Conservation (phyloP, 2,113 vertebrate species). For the Pampusana beccarii region DNA sequence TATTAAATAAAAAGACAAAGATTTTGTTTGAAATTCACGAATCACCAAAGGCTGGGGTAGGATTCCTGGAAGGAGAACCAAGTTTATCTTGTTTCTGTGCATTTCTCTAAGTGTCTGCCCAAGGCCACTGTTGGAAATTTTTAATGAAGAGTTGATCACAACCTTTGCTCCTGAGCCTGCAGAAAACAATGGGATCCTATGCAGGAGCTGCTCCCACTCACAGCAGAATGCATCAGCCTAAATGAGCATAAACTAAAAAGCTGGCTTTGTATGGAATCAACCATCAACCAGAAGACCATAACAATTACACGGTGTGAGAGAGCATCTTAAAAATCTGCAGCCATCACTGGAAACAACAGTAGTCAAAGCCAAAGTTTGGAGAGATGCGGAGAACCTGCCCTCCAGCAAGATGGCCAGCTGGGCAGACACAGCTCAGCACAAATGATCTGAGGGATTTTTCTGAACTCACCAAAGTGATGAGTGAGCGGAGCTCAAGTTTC, state of each 20-base stretch:
- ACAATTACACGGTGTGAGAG: background rate
- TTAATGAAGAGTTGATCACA: background rate
- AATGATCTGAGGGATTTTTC: background rate
- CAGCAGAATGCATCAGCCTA: background rate
- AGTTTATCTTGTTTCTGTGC: background rate
- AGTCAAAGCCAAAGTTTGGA: background rate
- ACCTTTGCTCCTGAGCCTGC: background rate
- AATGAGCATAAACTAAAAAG: background rate
- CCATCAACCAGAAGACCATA: background rate
- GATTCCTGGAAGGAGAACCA: background rate
- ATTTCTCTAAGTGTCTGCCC: background rate
- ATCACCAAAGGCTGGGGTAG: background rate
- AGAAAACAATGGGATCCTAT: background rate
- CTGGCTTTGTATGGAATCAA: background rate
- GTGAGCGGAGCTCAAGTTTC: background rate
- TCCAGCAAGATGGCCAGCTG: accelerated
- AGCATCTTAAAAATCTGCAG: background rate
- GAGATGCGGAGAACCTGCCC: background rate
- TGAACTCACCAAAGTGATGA: background rate
- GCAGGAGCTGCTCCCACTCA: background rate
- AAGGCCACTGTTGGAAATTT: background rate
- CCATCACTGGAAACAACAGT: background rate
- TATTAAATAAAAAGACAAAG: background rate
- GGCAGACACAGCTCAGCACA: background rate
- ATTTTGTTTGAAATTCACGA: background rate